Evolutionary conservation across 1,140 invertebrate species (phyloP), one percentile per base, ranked within the genome.

Genomic region (Heterodera carotae): DNA sequence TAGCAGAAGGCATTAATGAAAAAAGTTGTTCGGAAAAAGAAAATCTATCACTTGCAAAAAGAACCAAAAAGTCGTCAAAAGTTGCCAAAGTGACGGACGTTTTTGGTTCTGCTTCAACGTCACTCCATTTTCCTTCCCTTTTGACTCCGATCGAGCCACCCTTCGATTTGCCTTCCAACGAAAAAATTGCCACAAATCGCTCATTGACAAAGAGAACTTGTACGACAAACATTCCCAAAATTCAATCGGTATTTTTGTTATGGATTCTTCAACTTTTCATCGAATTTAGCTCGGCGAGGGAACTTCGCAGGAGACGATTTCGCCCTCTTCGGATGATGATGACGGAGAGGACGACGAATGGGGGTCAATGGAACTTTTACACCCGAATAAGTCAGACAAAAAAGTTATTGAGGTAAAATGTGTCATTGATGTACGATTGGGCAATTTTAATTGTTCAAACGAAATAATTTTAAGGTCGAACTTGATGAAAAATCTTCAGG

Each of bases 261-360:
- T 18, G 62, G 0, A 31, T 66, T 34, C 4, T 10, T 31, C 4
- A 5, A 5, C 5, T 31, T 66, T 29, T 7, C 8, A 66, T 66
- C 6, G 1, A 62, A 15, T 66, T 66, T 27, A 71, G 29, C 6
- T 56, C 48, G 48, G 48, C 4, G 48, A 56, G 22, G 48, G 48
- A 56, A 56, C 48, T 56, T 56, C 48, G 18, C 12, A 56, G 18
- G 48, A 12, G 48, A 56, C 22, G 15, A 18, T 56, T 5, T 4
- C 48, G 12, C 15, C 22, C 22, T 56, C 48, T 56, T 56, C 48
- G 48, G 48, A 56, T 22, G 48, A 56, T 18, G 48, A 56, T 56
- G 64, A 33, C 33, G n/a, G n/a, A n/a, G 70, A 79, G 27, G 67
- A 76, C 10, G 76, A 78, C 43, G 76, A 76, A 48, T 76, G 76